These are phyloP conservation scores for Labroides dimidiatus DNA, from an alignment of 2,797 vertebrate species.

Conservation along the genomic window DNA sequence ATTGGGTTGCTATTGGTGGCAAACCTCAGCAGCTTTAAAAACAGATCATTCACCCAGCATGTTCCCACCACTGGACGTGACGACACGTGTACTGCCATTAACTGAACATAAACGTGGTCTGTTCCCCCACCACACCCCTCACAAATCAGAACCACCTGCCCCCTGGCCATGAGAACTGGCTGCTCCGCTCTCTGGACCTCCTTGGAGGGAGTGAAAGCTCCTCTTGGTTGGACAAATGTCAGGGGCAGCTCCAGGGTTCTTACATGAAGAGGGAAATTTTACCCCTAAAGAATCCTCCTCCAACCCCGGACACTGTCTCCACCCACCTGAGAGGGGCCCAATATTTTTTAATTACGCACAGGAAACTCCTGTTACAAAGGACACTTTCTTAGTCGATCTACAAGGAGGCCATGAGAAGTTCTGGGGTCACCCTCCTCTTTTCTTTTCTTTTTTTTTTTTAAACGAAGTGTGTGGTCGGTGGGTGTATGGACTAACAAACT, in stretches of 20 bases:
- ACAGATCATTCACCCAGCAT: slow-evolving; percentile 78
- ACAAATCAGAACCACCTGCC: slow-evolving; percentile 83
- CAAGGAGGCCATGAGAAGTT: slow-evolving; percentile 67
- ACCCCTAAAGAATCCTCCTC: slow-evolving; percentile 60
- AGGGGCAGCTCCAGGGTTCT: slow-evolving; percentile 62
- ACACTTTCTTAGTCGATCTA: slow-evolving; percentile 77
- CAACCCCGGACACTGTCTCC: slow-evolving; percentile 60
- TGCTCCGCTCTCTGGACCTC: slow-evolving; percentile 66
- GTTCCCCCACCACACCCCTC: slow-evolving; percentile 23
- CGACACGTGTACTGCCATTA: slow-evolving; percentile 78
- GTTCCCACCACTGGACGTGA: slow-evolving; percentile 75
- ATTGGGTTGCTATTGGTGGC: slow-evolving; percentile 54
- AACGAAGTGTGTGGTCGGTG: slow-evolving; percentile 71
- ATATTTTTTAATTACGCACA: slow-evolving; percentile 85
- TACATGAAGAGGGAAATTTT: slow-evolving; percentile 70
- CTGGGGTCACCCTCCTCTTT: slow-evolving; percentile 56
- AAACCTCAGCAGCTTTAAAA: slow-evolving; percentile 67
- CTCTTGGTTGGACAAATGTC: slow-evolving; percentile 78
- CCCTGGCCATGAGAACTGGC: slow-evolving; percentile 67
- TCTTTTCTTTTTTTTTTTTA: slow-evolving; percentile 40
- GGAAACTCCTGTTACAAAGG: slow-evolving; percentile 88
- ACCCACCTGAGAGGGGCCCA: slow-evolving; percentile 66
- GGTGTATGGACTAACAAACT: slow-evolving; percentile 86
- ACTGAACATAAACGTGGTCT: slow-evolving; percentile 78
- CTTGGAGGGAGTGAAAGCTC: slow-evolving; percentile 62